Base-by-base conservation (phyloP, 2,113 vertebrate species). In the Peucedramus taeniatus region DNA sequence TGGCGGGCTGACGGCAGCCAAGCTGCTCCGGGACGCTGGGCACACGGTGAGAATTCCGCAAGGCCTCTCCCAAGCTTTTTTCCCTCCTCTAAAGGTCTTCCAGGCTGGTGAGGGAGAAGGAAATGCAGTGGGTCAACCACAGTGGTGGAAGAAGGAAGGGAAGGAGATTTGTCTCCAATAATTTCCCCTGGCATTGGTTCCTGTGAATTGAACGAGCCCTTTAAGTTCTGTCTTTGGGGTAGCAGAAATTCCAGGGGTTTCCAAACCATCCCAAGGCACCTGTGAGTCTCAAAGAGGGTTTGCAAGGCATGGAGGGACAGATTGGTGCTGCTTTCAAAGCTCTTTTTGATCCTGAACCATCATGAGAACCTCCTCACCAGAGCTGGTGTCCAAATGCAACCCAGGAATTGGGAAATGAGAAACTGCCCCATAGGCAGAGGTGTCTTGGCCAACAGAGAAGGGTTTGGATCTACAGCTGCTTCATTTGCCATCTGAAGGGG, bases 51-150 rank as follows among this genome's bases (percentile, higher is more conserved):
- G 87, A 3, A 17, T 3, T 7, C 12, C 11, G 0, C 1, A 1
- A 7, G 35, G n/a, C 12, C 12, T 28, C 40, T 39, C 7, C 0
- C 0, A 0, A 18, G 27, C 14, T 64, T 8, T 1, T 3, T 45
- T 50, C 12, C 39, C n/a, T 24, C 9, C 23, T 0, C 18, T 3
- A 3, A 20, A 24, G 27, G 3, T 14, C 40, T 40, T 44, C 28
- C 28, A 16, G 28, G 12, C 9, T 23, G 47, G 39, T n/a, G 53
- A 21, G 9, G 57, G 57, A 56, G 13, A 37, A 30, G 31, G 42
- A 45, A 19, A 20, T 2, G 35, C 33, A 3, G 37, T 6, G 40
- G 7, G 10, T 13, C 5, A 26, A 2, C 3, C 22, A 0, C 7
- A 3, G 42, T 3, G n/a, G 30, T 27, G 60, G 44, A 27, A 65